Evolutionary conservation across 2,113 vertebrate genomes (phyloP), one percentile per base, ranked within the genome.

Genomic region (Trinectes maculatus): DNA sequence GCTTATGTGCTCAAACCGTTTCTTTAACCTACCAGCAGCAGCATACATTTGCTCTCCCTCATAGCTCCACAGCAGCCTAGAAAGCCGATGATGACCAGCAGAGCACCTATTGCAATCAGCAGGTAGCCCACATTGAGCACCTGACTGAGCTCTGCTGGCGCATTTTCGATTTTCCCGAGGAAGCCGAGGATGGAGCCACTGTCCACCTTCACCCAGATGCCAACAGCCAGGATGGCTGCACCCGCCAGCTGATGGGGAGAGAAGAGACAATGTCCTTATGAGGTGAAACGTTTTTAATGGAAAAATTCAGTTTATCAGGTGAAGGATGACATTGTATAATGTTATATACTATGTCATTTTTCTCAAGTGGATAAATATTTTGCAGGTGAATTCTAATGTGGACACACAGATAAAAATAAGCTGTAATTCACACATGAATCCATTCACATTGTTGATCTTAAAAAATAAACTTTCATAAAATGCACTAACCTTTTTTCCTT

Each of bases 201-300:
- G 74, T 94, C 93, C 79, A 94, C 91, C 63, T 95, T 94, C 62
- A 94, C 89, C 93, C 93, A 95, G 77, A 94, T 90, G 12, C 94
- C 94, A 3, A 95, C 87, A 0, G 88, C 93, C 53, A 94, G 80
- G 66, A 95, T 77, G 43, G 74, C 87, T 1, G 33, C 74, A 22
- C 94, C 94, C 0, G 92, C 92, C 68, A 95, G 2, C 94, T 95
- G 84, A 16, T 11, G 34, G 39, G 66, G 29, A 13, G n/a, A 25
- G 5, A 4, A 7, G 28, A 33, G 18, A 43, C 33, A 34, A 9
- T 9, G 5, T n/a, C n/a, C n/a, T n/a, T n/a, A n/a, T n/a, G n/a
- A n/a, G n/a, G n/a, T n/a, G n/a, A n/a, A n/a, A n/a, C n/a, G n/a
- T n/a, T n/a, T n/a, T n/a, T n/a, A n/a, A n/a, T n/a, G n/a, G n/a